A percentile compares a stretch with the other conserved stretches of the same genome.
phyloP scores from a whole-genome alignment of 2,888 invertebrate genomes.

The Elegia similella region DNA sequence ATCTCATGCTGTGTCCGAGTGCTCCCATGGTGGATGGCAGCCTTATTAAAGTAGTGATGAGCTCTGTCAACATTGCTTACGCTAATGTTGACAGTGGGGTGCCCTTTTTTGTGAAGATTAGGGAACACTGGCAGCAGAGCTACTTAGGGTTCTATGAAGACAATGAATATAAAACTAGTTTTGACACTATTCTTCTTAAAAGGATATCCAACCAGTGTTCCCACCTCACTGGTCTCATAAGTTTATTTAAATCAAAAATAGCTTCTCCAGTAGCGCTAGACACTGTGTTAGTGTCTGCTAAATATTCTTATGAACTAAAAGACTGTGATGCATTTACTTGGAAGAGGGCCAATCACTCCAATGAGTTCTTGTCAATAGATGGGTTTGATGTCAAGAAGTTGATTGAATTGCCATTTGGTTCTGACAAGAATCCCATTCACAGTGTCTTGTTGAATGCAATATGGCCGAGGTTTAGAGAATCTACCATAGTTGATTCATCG shows the following conservation, averaged over 20 bases:
- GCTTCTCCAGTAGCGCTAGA: conserved; percentile 83
- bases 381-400: conserved; percentile 74
- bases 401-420: conserved; percentile 90
- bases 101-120: conserved; percentile 93
- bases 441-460: conserved; percentile 89
- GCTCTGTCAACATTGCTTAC: conserved; percentile 91
- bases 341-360: conserved; percentile 76
- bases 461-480: conserved; percentile 93
- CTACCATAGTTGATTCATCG: conserved; percentile 93
- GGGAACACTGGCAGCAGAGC: conserved; percentile 90
- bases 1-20: conserved; percentile 87
- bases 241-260: conserved; percentile 94
- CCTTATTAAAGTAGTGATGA: conserved; percentile 88
- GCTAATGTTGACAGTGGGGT: conserved; percentile 90
- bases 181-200: conserved; percentile 94
- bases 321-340: conserved; percentile 83
- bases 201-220: conserved; percentile 90
- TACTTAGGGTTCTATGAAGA: conserved; percentile 91
- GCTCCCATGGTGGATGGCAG: conserved; percentile 85
- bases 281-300: conserved; percentile 86
- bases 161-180: conserved; percentile 89
- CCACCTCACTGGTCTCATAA: conserved; percentile 90
- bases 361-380: conserved; percentile 73
- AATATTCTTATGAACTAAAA: conserved; percentile 87
- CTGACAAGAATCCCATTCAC: conserved; percentile 90